phyloP scores from a whole-genome alignment of 2,888 invertebrate species.

The Odontothrips loti region DNA sequence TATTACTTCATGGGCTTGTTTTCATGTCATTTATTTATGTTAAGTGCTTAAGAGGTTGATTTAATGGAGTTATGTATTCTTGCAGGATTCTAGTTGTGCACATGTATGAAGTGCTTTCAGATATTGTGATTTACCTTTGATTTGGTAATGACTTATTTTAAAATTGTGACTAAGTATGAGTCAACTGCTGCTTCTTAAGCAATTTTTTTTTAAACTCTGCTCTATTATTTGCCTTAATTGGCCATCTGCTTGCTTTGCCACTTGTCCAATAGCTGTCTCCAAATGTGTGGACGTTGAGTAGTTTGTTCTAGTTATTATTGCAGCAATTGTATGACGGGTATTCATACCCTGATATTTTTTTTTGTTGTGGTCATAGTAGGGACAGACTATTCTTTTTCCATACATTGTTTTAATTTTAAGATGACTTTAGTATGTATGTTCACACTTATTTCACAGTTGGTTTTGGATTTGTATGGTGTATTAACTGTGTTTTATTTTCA shows the following conservation, averaged over 20 bases:
- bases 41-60: neutral
- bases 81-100: constrained; percentile 3
- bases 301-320: neutral
- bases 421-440: neutral
- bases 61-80: neutral
- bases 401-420: neutral
- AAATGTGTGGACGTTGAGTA: neutral
- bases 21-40: neutral
- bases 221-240: neutral
- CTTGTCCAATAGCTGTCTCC: constrained; percentile 10
- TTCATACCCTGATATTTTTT: neutral
- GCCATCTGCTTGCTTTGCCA: constrained; percentile 5
- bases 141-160: neutral
- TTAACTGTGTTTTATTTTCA: neutral
- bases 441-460: neutral
- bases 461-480: constrained; percentile 17
- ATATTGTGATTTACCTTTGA: neutral
- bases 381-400: neutral
- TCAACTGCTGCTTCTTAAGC: neutral
- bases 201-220: neutral
- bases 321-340: neutral
- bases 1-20: neutral
- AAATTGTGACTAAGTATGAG: neutral
- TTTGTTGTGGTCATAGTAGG: neutral
- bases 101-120: neutral